Percentiles rank a stretch among this genome's conserved stretches.
Evolutionary conservation across 2,113 vertebrate genomes (phyloP).

Genomic region (Lepus timidus): DNA sequence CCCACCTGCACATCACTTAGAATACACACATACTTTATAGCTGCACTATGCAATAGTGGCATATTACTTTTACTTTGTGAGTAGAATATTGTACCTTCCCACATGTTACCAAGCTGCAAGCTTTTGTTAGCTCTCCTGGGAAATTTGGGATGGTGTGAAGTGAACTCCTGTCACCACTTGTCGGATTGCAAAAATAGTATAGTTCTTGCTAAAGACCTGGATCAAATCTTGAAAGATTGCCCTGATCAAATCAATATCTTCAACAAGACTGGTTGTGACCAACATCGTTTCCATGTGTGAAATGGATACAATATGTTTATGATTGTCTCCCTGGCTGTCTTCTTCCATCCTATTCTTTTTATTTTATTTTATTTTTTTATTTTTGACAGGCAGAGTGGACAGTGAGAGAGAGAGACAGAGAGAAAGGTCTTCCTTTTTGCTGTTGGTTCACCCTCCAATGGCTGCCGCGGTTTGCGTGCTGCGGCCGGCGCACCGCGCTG

Average conservation of each 20-base stretch:
- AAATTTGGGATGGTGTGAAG: conserved; percentile 81
- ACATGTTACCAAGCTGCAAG: conserved; percentile 73
- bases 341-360: conserved; percentile 19
- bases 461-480: too few relatives aligned
- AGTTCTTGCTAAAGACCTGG: conserved; percentile 73
- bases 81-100: conserved; percentile 72
- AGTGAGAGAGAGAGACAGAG: too few relatives aligned
- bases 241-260: conserved; percentile 73
- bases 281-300: conserved; percentile 64
- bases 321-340: background rate
- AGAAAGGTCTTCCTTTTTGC: too few relatives aligned
- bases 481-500: too few relatives aligned
- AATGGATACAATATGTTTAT: conserved; percentile 45
- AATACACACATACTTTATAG: conserved; percentile 57
- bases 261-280: conserved; percentile 58
- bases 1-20: conserved; percentile 1
- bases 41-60: conserved; percentile 47
- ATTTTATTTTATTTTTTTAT: too few relatives aligned
- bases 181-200: conserved; percentile 67
- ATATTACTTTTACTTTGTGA: conserved; percentile 71
- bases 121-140: conserved; percentile 72
- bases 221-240: conserved; percentile 75
- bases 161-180: conserved; percentile 79
- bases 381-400: too few relatives aligned
- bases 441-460: too few relatives aligned